These are phyloP conservation scores for Craterocephalus amniculus DNA, from an alignment of 2,797 vertebrate species.

Conservation along the genomic window DNA sequence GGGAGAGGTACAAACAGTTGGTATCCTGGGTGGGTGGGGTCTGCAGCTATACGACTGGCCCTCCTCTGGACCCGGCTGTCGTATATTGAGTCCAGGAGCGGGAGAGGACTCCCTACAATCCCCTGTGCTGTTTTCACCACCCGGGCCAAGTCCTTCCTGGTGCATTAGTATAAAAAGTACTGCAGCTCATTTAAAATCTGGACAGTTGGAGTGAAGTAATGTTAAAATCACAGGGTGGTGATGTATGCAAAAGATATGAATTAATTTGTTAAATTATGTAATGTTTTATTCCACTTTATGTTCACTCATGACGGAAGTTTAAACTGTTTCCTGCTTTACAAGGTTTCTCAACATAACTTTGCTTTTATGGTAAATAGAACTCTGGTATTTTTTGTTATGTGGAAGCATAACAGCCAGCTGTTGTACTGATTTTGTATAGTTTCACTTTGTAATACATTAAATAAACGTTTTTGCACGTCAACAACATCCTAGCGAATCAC, in stretches of 20 bases:
- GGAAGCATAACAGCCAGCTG: background rate
- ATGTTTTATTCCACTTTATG: conserved; percentile 2
- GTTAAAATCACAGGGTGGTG: conserved; percentile 70
- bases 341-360: background rate
- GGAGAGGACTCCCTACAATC: no score
- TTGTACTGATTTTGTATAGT: background rate
- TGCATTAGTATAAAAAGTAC: background rate
- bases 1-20: no score
- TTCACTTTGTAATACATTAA: background rate
- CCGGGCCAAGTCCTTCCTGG: no score
- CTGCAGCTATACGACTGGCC: no score
- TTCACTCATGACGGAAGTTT: conserved; percentile 13
- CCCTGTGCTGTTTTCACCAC: no score
- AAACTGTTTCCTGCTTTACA: background rate
- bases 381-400: background rate
- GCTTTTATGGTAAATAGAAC: background rate
- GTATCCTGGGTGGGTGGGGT: no score
- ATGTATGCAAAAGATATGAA: conserved; percentile 51
- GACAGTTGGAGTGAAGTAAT: background rate
- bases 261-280: background rate
- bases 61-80: no score
- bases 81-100: no score
- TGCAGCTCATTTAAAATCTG: background rate
- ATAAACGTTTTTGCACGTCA: conserved; percentile 30
- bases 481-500: conserved; percentile 5